Evolutionary conservation across 2,888 invertebrate genomes (phyloP).

Genomic region (Thecocarcelia acutangulata): DNA sequence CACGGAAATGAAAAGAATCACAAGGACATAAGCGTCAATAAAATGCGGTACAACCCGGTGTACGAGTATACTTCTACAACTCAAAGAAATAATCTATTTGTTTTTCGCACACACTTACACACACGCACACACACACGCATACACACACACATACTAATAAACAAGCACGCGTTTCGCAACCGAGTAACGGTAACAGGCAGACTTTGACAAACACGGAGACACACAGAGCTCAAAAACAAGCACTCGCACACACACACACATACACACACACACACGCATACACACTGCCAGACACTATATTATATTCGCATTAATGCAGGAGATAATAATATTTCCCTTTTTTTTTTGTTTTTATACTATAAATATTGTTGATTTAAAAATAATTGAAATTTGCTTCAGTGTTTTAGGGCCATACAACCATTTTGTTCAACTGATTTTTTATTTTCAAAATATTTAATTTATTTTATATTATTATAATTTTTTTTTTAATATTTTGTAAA

Average conservation of each 20-base stretch:
- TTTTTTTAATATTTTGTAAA: slow-evolving; percentile 7
- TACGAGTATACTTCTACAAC: slow-evolving; percentile 40
- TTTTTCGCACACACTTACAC: slow-evolving; percentile 24
- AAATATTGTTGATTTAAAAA: slow-evolving; percentile 34
- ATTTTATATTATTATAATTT: neutral
- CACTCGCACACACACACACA: neutral
- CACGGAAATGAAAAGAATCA: slow-evolving; percentile 68
- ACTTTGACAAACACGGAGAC: slow-evolving; percentile 20
- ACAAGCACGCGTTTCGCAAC: too few species aligned
- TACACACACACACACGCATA: neutral
- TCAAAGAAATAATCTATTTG: slow-evolving; percentile 41
- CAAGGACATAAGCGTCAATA: slow-evolving; percentile 70
- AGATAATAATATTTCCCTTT: slow-evolving; percentile 42
- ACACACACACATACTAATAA: neutral
- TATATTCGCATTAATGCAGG: slow-evolving; percentile 36
- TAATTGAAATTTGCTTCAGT: neutral
- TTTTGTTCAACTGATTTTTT: neutral
- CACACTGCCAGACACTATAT: neutral
- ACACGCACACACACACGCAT: slow-evolving; percentile 7
- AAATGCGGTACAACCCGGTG: slow-evolving; percentile 54
- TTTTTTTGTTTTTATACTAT: slow-evolving; percentile 40
- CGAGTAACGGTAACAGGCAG: neutral
- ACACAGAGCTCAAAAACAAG: too few species aligned
- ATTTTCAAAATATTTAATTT: neutral
- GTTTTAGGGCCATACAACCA: neutral